Conservation (phyloP, 1,140 invertebrate genomes). For the Tribolium madens region DNA sequence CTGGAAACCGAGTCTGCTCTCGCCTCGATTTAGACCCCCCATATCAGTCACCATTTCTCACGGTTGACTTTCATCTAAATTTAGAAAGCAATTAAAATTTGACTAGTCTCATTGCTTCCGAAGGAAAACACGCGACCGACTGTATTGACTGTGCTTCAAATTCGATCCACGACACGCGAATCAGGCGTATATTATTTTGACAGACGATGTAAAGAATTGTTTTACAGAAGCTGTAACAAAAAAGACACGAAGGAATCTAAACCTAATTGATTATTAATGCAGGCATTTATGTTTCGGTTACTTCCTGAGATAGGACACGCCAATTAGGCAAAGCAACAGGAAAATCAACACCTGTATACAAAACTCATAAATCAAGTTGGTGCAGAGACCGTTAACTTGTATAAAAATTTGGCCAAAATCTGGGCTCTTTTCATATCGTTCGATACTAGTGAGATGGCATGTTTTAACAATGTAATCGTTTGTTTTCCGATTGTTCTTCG, state of each 20-base stretch:
- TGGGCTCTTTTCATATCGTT: not conserved
- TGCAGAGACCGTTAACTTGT: not conserved
- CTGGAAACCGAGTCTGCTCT: conserved; percentile 3
- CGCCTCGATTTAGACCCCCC: not conserved
- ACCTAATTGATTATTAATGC: not conserved
- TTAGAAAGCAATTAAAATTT: conserved; percentile 13
- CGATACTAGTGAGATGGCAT: not conserved
- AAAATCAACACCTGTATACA: not conserved
- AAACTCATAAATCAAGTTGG: not conserved
- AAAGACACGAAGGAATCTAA: no score
- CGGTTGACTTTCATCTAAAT: conserved; percentile 35
- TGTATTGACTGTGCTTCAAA: not conserved
- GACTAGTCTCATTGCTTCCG: not conserved
- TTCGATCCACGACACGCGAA: not conserved
- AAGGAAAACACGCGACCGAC: not conserved
- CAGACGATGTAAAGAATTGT: not conserved
- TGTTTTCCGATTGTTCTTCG: not conserved
- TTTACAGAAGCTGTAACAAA: not conserved
- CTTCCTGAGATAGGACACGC: not conserved
- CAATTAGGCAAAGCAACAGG: not conserved
- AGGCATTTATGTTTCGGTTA: not conserved
- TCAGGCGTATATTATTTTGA: not conserved
- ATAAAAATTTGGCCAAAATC: not conserved
- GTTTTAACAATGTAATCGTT: not conserved
- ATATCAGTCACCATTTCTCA: not conserved